Evolutionary conservation across 1,140 invertebrate genomes (phyloP).

Genomic region (Mylabris phalerata): DNA sequence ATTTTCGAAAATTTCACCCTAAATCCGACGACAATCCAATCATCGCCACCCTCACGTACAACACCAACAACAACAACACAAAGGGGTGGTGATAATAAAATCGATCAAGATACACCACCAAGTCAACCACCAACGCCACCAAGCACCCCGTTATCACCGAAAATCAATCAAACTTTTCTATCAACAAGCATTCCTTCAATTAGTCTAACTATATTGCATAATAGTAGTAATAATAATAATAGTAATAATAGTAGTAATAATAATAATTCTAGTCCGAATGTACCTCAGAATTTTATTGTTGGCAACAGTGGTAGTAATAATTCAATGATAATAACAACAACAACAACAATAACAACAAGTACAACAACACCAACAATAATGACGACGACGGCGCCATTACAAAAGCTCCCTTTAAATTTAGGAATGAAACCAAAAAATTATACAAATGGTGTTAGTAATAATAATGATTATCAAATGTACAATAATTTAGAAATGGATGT

Average conservation of each 20-base stretch:
- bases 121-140: conserved; percentile 41
- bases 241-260: too few relatives aligned
- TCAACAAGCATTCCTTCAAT: conserved; percentile 19
- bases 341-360: too few relatives aligned
- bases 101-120: conserved; percentile 24
- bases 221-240: too few relatives aligned
- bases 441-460: conserved; percentile 1
- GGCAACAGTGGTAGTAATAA: too few relatives aligned
- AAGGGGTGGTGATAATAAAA: neutral
- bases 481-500: conserved; percentile 1
- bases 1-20: conserved; percentile 39
- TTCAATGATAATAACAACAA: too few relatives aligned
- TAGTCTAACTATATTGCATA: conserved; percentile 27
- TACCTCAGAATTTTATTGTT: conserved; percentile 26
- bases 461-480: too few relatives aligned
- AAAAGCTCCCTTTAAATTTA: conserved; percentile 16
- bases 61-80: conserved; percentile 35
- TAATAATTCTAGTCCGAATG: conserved; percentile 33
- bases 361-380: neutral
- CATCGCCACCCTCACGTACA: conserved; percentile 30
- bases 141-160: conserved; percentile 40
- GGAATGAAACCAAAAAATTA: conserved; percentile 10
- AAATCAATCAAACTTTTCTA: conserved; percentile 16
- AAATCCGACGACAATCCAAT: conserved; percentile 16
- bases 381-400: neutral